Evolutionary conservation across 2,113 vertebrate species (phyloP).

Genomic region (Morone chrysops): DNA sequence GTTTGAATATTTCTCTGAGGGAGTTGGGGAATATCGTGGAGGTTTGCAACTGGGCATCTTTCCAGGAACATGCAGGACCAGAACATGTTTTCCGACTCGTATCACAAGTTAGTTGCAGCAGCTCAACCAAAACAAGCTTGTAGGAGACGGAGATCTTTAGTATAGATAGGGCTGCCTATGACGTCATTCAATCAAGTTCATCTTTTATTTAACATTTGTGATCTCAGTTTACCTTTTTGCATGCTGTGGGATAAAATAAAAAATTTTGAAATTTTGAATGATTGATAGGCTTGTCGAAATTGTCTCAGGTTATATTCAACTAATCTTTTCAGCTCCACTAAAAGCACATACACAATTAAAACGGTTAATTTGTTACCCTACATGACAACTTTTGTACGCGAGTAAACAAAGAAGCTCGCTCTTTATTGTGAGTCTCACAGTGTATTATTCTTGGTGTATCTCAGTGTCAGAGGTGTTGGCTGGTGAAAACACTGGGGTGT

Average conservation of each 20-base stretch:
- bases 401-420: background rate
- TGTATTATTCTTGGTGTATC: background rate
- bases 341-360: background rate
- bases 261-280: no score
- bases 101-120: background rate
- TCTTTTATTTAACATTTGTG: background rate
- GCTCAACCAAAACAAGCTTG: background rate
- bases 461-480: background rate
- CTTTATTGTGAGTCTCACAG: background rate
- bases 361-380: background rate
- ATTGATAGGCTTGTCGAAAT: background rate
- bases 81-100: background rate
- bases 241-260: background rate
- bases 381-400: no score
- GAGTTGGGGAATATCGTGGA: background rate
- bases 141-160: background rate
- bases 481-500: background rate
- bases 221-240: background rate
- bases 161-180: background rate
- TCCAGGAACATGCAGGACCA: conserved; percentile 4
- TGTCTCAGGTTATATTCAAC: background rate
- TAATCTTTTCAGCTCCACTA: background rate
- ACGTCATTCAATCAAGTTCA: background rate
- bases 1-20: background rate
- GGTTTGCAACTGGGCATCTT: background rate